Evolutionary conservation across 2,888 invertebrate species (phyloP), one percentile per base, ranked within the genome.

Genomic region (Lysandra bellargus): DNA sequence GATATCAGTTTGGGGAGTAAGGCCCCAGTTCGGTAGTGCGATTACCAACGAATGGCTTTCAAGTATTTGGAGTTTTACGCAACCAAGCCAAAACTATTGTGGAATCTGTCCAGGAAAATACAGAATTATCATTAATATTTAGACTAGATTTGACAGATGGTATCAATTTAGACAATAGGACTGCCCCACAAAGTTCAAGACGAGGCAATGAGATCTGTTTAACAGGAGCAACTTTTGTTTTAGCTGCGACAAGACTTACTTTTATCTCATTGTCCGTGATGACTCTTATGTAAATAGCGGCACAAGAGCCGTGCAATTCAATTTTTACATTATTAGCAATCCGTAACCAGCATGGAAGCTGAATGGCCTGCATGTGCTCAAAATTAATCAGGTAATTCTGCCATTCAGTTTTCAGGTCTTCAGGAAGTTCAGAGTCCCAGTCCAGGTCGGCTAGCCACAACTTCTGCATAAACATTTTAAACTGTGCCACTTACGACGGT

Each of bases 41-140:
- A 78, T 78, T 78, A 17, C 61, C 78, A 57, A 78, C 78, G 61
- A 78, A 78, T 30, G 78, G 60, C 14, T 30, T 78, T 61, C 61
- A 61, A 33, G 78, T 61, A 61, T 60, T 61, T 33, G 40, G 78
- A 61, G 17, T 61, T 14, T 61, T 78, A 78, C 61, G 60, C 60
- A 78, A 17, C 78, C 78, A 78, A 37, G 61, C 7, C 60, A 78
- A 78, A 33, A 78, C 53, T 3, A 72, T 49, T 12, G 23, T 78
- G 23, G 44, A 78, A 9, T 78, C 78, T 1, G 30, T 78, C 78
- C 53, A 78, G 14, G 78, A 30, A 7, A 23, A 61, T 6, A 78
- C 30, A 3, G 30, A 40, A n/a, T 78, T 23, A 4, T 69, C 64
- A 44, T 14, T n/a, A 14, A 78, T 14, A 2, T 72, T 33, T 6